These are phyloP conservation scores for Spermophilus dauricus DNA, from an alignment of 2,113 vertebrate species.

Conservation along the genomic window DNA sequence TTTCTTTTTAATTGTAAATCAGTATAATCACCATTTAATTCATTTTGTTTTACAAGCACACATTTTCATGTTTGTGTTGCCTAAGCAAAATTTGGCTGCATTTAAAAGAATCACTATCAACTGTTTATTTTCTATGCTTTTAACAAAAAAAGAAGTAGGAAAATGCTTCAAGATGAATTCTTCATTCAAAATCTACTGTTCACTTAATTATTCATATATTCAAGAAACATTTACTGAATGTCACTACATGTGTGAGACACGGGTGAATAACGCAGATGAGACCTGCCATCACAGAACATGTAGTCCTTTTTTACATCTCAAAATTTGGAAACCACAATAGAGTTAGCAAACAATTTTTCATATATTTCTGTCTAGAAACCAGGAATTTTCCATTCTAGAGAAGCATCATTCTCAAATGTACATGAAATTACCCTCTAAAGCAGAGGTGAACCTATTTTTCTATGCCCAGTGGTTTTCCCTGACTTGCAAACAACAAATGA, in stretches of 20 bases:
- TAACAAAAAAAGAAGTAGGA: slow-evolving; percentile 10
- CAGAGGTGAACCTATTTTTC: neutral
- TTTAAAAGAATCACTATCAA: slow-evolving; percentile 26
- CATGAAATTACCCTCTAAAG: neutral
- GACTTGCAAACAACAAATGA: slow-evolving; percentile 39
- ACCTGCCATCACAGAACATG: neutral
- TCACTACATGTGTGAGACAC: neutral
- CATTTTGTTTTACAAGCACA: slow-evolving; percentile 48
- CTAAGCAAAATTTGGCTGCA: slow-evolving; percentile 47
- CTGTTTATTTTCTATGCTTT: slow-evolving; percentile 14
- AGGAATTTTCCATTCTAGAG: slow-evolving; percentile 42
- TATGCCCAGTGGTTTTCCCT: neutral
- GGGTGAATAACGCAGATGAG: neutral
- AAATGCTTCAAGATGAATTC: slow-evolving; percentile 45
- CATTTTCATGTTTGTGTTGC: slow-evolving; percentile 47
- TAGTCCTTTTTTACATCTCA: neutral
- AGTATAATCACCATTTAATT: neutral
- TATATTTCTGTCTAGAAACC: slow-evolving; percentile 15
- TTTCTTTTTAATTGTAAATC: slow-evolving; percentile 26
- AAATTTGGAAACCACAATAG: slow-evolving; percentile 54
- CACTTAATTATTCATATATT: slow-evolving; percentile 25
- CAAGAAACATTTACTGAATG: slow-evolving; percentile 13
- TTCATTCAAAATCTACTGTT: slow-evolving; percentile 3
- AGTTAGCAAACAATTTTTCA: slow-evolving; percentile 32
- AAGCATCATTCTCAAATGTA: slow-evolving; percentile 2